Base-by-base conservation (phyloP, 2,888 invertebrate species). In the Ecdyonurus torrentis region DNA sequence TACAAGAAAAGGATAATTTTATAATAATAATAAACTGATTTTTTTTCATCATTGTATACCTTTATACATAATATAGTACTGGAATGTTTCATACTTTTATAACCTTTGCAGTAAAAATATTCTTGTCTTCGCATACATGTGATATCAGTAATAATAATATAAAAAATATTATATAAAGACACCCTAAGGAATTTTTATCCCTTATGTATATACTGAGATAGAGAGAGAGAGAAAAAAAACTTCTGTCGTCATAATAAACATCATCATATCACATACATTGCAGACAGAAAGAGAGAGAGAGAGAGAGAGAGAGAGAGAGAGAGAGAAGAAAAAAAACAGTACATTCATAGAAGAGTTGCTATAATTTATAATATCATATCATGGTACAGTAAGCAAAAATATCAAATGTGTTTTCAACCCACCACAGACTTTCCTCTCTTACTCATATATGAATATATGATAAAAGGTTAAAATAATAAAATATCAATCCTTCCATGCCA, bases 311-410 rank as follows among this genome's bases (percentile, higher is more conserved):
- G 53, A 63, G 24, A 23, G 25, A 63, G 52, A 59, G 62, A 58
- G 61, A 52, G 61, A 20, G 58, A 59, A 64, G 63, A 65, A 66
- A 65, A 63, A 63, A 67, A 60, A 63, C 65, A 60, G 25, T 60
- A 55, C 62, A n/a, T n/a, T n/a, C n/a, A 37, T 37, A 37, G 15
- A 15, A 37, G 15, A 5, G 15, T 37, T 37, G 15, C 15, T 37
- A 37, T 37, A 37, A 37, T 10, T 37, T 37, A 37, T 15, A 37
- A 10, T 37, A 15, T 37, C 37, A 37, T 37, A 37, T 37, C 37
- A 15, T 37, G 37, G 37, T 37, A 37, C 7, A 37, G 7, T 37
- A 37, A n/a, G n/a, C 37, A 37, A 5, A 37, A 37, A 37, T 37
- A 15, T 37, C 37, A 37, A 37, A 37, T 37, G 37, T 37, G 37